phyloP scores from a whole-genome alignment of 1,140 invertebrate species.

The Pantala flavescens region DNA sequence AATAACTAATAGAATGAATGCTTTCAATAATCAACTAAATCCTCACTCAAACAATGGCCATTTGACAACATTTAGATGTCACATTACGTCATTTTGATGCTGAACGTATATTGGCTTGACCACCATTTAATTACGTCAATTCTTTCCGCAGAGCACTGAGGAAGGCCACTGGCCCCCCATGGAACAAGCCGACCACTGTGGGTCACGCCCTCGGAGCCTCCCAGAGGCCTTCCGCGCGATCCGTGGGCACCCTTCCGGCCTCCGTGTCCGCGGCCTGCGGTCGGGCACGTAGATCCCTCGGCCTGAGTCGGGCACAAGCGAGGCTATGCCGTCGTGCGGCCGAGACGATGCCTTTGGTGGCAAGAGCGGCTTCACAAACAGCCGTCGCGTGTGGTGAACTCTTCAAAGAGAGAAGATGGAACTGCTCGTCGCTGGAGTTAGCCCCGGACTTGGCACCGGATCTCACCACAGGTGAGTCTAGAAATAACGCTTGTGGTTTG shows the following conservation, averaged over 20 bases:
- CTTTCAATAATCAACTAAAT: too few species aligned
- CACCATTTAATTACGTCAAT: too few species aligned
- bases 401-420: slow-evolving; percentile 67
- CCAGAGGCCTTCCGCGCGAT: neutral
- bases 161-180: neutral
- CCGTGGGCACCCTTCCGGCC: neutral
- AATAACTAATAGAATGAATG: too few species aligned
- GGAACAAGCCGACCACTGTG: neutral
- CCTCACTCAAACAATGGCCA: too few species aligned
- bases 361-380: slow-evolving; percentile 54
- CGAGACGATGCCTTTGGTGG: slow-evolving; percentile 63
- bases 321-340: slow-evolving; percentile 51
- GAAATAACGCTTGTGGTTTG: too few species aligned
- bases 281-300: slow-evolving; percentile 24
- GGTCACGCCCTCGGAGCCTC: neutral
- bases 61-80: too few species aligned
- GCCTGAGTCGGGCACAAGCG: slow-evolving; percentile 48
- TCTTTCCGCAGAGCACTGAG: neutral
- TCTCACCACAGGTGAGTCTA: slow-evolving; percentile 54
- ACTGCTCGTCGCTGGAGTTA: slow-evolving; percentile 64
- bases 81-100: too few species aligned
- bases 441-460: slow-evolving; percentile 63
- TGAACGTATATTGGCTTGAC: too few species aligned
- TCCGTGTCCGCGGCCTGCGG: neutral
- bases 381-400: slow-evolving; percentile 58